Evolutionary conservation across 1,140 invertebrate genomes (phyloP).

Genomic region (honey bee (Apis mellifera)): Amel_HAv3.1 CM009937.2:8818501-8819000

Average conservation of each 20-base stretch:
- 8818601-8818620: constrained; percentile 58
- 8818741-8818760: constrained; percentile 65
- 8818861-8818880: constrained; percentile 45
- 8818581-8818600: constrained; percentile 70
- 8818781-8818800: constrained; percentile 57
- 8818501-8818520: constrained; percentile 68
- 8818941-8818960: constrained; percentile 74
- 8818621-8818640: constrained; percentile 16
- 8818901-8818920: constrained; percentile 70
- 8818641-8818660: not conserved
- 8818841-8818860: constrained; percentile 38
- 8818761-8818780: constrained; percentile 66
- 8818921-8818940: constrained; percentile 64
- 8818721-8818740: constrained; percentile 76
- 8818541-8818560: constrained; percentile 72
- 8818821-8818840: constrained; percentile 45
- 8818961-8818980: constrained; percentile 75
- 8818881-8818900: constrained; percentile 69
- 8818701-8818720: constrained; percentile 72
- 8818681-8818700: constrained; percentile 72
- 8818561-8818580: constrained; percentile 69
- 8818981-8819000: constrained; percentile 77
- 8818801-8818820: constrained; percentile 41
- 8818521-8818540: constrained; percentile 62
- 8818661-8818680: not conserved